Evolutionary conservation across 1,140 invertebrate genomes (phyloP).

Genomic region (Mamestra configurata): DNA sequence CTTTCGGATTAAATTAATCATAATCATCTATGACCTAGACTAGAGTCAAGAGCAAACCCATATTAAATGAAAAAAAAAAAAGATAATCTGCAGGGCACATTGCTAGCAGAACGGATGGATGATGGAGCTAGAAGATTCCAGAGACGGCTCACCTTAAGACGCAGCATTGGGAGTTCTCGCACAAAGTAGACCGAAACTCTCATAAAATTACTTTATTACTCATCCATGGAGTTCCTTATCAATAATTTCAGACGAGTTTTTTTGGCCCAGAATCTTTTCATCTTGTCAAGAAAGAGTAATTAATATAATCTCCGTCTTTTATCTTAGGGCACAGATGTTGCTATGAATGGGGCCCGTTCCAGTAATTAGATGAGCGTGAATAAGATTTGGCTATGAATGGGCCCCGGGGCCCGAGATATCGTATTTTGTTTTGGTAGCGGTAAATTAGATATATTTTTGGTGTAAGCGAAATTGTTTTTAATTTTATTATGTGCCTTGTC

Average conservation of each 20-base stretch:
- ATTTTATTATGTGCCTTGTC: not conserved
- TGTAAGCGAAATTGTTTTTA: not conserved
- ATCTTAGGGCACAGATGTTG: slow-evolving; percentile 24
- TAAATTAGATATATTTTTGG: not conserved
- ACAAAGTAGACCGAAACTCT: not conserved
- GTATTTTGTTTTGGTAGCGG: slow-evolving; percentile 29
- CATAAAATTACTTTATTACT: not conserved
- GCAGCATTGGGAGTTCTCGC: too few species aligned
- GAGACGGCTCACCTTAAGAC: too few species aligned
- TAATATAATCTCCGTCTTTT: slow-evolving; percentile 31
- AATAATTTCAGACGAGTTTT: not conserved
- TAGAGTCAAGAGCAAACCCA: too few species aligned
- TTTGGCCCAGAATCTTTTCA: slow-evolving; percentile 29
- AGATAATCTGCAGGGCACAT: too few species aligned
- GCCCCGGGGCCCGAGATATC: slow-evolving; percentile 2
- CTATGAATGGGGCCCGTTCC: slow-evolving; percentile 30
- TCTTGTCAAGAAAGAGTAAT: slow-evolving; percentile 40
- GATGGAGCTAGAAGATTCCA: too few species aligned
- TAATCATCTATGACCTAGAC: too few species aligned
- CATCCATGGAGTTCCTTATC: not conserved
- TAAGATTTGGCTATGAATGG: slow-evolving; percentile 37
- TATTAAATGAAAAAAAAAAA: too few species aligned
- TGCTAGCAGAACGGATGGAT: too few species aligned
- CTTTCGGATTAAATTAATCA: too few species aligned
- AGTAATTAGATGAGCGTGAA: slow-evolving; percentile 30